phyloP scores from a whole-genome alignment of 2,797 vertebrate species.

The Monodelphis domestica region DNA sequence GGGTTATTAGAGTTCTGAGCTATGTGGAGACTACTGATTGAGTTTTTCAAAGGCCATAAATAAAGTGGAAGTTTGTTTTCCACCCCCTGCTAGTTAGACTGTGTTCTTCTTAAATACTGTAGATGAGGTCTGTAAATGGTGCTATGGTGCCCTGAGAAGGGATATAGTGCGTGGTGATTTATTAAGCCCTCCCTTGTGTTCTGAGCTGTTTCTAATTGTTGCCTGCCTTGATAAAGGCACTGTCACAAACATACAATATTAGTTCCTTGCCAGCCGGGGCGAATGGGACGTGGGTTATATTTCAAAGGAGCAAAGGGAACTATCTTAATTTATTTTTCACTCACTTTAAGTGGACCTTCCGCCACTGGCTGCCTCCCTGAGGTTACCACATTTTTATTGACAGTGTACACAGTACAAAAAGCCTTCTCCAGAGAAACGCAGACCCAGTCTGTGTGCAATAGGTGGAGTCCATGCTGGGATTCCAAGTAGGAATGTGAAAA shows the following conservation, averaged over 20 bases:
- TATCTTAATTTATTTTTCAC: constrained; percentile 74
- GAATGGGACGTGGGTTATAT: constrained; percentile 67
- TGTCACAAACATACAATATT: constrained; percentile 62
- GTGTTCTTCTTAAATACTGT: constrained; percentile 75
- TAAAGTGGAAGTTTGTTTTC: constrained; percentile 68
- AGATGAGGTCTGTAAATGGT: constrained; percentile 68
- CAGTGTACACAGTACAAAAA: constrained; percentile 63
- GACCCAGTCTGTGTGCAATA: constrained; percentile 50
- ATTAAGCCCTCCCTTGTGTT: constrained; percentile 76
- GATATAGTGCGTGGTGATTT: constrained; percentile 69
- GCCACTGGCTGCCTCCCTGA: constrained; percentile 54
- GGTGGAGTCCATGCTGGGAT: background rate
- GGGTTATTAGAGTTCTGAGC: constrained; percentile 66
- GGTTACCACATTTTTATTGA: constrained; percentile 69
- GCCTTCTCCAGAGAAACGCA: constrained; percentile 53
- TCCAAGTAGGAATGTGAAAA: constrained; percentile 30
- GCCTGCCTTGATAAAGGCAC: constrained; percentile 79
- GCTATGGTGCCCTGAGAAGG: constrained; percentile 61
- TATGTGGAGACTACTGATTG: constrained; percentile 53
- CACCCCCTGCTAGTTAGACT: constrained; percentile 70
- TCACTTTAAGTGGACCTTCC: constrained; percentile 72
- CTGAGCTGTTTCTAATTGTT: constrained; percentile 79
- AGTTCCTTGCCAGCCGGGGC: constrained; percentile 77
- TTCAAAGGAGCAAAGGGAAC: constrained; percentile 80
- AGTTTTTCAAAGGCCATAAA: constrained; percentile 74